These are phyloP conservation scores for Aradophagus sp. DNA, from an alignment of 1,140 invertebrate species.

Conservation along the genomic window DNA sequence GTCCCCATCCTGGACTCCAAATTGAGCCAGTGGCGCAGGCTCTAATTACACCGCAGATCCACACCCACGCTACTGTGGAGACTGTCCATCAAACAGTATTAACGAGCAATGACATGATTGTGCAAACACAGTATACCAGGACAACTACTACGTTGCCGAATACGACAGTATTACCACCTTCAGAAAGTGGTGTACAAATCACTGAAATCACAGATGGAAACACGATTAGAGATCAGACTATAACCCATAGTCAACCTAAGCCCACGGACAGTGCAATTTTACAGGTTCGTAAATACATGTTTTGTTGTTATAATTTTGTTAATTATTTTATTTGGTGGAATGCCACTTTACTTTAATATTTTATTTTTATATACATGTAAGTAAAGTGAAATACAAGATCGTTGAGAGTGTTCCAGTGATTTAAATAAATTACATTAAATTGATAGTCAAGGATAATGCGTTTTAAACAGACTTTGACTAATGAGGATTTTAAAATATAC, in stretches of 20 bases:
- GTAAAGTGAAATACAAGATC: no score
- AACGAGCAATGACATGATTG: constrained; percentile 71
- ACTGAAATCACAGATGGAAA: constrained; percentile 66
- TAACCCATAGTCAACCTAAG: constrained; percentile 45
- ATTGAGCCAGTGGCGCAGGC: constrained; percentile 71
- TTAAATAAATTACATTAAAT: no score
- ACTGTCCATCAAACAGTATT: constrained; percentile 73
- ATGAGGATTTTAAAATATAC: no score
- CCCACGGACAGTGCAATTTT: constrained; percentile 57
- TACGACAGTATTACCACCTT: constrained; percentile 64
- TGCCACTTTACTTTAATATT: no score
- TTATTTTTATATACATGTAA: no score
- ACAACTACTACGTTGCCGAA: constrained; percentile 71
- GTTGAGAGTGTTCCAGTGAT: no score
- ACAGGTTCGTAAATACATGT: constrained; percentile 15
- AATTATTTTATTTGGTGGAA: no score
- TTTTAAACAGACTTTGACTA: no score
- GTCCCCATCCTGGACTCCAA: constrained; percentile 67
- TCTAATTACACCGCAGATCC: constrained; percentile 69
- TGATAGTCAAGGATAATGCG: no score
- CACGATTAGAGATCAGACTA: constrained; percentile 48
- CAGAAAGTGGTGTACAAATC: constrained; percentile 67
- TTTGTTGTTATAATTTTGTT: no score
- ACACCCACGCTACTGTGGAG: constrained; percentile 69
- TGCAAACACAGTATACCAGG: constrained; percentile 71